phyloP scores from a whole-genome alignment of 2,113 vertebrate genomes.

The Menidia beryllina region DNA sequence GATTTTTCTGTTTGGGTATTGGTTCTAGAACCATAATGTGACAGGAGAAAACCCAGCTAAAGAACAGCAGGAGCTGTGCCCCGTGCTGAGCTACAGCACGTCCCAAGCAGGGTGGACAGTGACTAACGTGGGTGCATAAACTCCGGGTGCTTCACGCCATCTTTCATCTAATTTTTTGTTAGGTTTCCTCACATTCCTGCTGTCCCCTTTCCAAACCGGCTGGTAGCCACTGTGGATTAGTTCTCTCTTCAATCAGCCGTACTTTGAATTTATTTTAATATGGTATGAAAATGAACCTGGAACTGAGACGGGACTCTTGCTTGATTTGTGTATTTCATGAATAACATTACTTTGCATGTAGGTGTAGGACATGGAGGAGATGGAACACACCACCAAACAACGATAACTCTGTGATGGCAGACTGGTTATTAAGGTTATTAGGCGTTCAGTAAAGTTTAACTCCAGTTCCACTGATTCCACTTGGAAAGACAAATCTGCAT shows the following conservation, averaged over 20 bases:
- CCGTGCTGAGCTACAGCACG: neutral
- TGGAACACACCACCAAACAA: too few relatives aligned
- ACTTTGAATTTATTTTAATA: neutral
- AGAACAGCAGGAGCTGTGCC: too few relatives aligned
- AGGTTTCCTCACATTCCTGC: neutral
- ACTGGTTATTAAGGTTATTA: too few relatives aligned
- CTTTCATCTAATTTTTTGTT: neutral
- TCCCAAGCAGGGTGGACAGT: neutral
- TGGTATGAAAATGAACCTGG: slow-evolving; percentile 7
- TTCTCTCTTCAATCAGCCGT: neutral
- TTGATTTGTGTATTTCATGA: neutral
- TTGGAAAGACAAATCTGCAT: too few relatives aligned
- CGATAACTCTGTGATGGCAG: too few relatives aligned
- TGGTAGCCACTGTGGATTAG: too few relatives aligned
- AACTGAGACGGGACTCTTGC: too few relatives aligned
- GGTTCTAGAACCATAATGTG: neutral
- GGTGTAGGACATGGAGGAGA: too few relatives aligned
- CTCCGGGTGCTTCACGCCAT: neutral
- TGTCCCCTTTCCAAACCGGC: neutral
- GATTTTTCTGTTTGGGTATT: too few relatives aligned
- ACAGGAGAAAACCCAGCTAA: neutral
- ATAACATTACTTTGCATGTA: too few relatives aligned
- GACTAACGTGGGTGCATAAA: neutral
- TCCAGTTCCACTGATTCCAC: too few relatives aligned
- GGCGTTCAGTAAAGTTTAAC: neutral